A percentile compares a stretch with the other conserved stretches of the same genome.
Evolutionary conservation across 2,888 invertebrate genomes (phyloP).

Genomic region (Salpingus planirostris): DNA sequence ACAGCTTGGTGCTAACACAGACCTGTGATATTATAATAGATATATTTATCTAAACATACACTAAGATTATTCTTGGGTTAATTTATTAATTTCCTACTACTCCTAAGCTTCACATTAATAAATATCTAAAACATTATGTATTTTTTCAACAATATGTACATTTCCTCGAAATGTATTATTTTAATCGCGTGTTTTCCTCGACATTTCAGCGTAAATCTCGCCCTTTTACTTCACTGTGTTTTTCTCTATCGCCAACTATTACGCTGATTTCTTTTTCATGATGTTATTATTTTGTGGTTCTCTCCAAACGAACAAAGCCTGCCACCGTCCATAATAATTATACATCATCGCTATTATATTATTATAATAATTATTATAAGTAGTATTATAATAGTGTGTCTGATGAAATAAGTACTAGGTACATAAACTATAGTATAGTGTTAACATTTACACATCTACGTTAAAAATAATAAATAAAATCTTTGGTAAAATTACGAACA

Average conservation of each 20-base stretch:
- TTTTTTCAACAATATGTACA: constrained; percentile 36
- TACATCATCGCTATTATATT: no score
- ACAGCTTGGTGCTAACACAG: constrained; percentile 30
- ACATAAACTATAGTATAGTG: constrained; percentile 22
- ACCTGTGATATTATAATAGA: constrained; percentile 33
- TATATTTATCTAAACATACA: constrained; percentile 31
- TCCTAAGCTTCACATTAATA: constrained; percentile 40
- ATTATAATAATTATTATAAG: no score
- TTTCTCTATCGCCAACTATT: no score
- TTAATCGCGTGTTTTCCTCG: no score
- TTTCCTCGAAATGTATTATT: constrained; percentile 36
- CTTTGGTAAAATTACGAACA: constrained; percentile 28
- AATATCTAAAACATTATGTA: constrained; percentile 39
- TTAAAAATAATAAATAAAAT: constrained; percentile 28
- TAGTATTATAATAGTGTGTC: no score
- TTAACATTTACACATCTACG: constrained; percentile 20
- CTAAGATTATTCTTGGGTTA: constrained; percentile 30
- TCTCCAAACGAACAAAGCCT: no score
- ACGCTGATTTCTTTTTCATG: no score
- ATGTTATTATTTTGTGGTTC: no score
- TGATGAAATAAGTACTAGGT: constrained; percentile 11
- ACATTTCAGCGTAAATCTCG: no score
- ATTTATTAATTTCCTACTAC: constrained; percentile 22
- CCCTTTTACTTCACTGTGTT: no score
- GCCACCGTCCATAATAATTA: no score